phyloP scores from a whole-genome alignment of 2,797 vertebrate genomes.

The Sebastes iracundus region DNA sequence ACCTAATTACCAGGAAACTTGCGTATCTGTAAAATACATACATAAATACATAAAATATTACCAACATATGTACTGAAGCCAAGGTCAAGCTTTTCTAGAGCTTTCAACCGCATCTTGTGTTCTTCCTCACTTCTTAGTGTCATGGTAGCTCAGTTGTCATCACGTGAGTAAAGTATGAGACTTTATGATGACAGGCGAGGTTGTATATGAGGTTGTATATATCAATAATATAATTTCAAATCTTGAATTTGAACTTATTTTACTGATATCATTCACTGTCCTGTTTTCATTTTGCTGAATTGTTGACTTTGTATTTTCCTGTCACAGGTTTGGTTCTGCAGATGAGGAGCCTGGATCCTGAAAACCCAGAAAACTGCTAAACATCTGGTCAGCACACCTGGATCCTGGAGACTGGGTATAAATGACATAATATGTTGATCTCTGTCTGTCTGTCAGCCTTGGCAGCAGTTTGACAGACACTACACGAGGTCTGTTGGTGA shows the following conservation, averaged over 20 bases:
- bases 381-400: not conserved
- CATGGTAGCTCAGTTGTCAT: not conserved
- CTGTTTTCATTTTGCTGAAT: not conserved
- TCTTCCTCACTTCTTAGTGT: not conserved
- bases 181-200: not conserved
- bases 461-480: not conserved
- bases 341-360: not conserved
- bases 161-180: not conserved
- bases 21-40: too few relatives aligned
- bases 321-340: constrained; percentile 2
- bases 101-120: not conserved
- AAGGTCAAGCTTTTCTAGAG: too few relatives aligned
- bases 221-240: not conserved
- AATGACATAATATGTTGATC: not conserved
- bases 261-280: not conserved
- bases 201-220: not conserved
- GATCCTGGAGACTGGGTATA: not conserved
- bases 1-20: too few relatives aligned
- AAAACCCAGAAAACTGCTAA: not conserved
- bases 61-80: too few relatives aligned
- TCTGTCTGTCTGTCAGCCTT: not conserved
- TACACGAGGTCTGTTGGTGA: not conserved
- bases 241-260: not conserved
- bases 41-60: too few relatives aligned
- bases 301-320: not conserved